Percentiles rank a stretch among this genome's conserved stretches.
These are phyloP conservation scores for Taenaris catops DNA, from an alignment of 2,888 invertebrate species.

Conservation along the genomic window DNA sequence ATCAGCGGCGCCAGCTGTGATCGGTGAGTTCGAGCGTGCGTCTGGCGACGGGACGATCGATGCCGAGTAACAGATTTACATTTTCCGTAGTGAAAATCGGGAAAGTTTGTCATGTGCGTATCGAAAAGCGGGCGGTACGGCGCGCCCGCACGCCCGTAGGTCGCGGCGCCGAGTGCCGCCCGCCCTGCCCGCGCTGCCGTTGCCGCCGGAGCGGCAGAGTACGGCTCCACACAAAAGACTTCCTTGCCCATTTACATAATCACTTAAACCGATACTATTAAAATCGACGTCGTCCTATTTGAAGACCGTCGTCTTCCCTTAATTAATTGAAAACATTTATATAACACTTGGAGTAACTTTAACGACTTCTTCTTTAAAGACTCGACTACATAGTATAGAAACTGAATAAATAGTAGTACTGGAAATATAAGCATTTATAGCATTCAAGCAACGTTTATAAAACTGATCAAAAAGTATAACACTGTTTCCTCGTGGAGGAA, in stretches of 20 bases:
- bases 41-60: slow-evolving; percentile 68
- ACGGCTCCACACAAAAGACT: slow-evolving; percentile 32
- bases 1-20: slow-evolving; percentile 68
- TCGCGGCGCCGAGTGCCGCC: slow-evolving; percentile 76
- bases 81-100: slow-evolving; percentile 74
- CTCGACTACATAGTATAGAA: not conserved
- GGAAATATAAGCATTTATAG: slow-evolving; percentile 11
- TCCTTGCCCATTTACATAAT: slow-evolving; percentile 44
- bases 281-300: slow-evolving; percentile 14
- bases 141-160: slow-evolving; percentile 75
- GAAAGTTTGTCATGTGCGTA: slow-evolving; percentile 73
- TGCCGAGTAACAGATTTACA: slow-evolving; percentile 74
- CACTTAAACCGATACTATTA: slow-evolving; percentile 40
- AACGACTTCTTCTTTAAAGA: not conserved
- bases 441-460: slow-evolving; percentile 15
- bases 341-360: not conserved
- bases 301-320: slow-evolving; percentile 3
- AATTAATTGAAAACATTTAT: slow-evolving; percentile 3
- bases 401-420: slow-evolving; percentile 9
- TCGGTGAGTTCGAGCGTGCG: slow-evolving; percentile 62
- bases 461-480: slow-evolving; percentile 14
- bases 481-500: slow-evolving; percentile 31
- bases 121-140: slow-evolving; percentile 57
- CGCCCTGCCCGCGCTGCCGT: slow-evolving; percentile 52
- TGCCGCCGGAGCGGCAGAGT: slow-evolving; percentile 28